A percentile compares a stretch with the other conserved stretches of the same genome.
phyloP scores from a whole-genome alignment of 2,113 vertebrate genomes.

The Heptranchias perlo region DNA sequence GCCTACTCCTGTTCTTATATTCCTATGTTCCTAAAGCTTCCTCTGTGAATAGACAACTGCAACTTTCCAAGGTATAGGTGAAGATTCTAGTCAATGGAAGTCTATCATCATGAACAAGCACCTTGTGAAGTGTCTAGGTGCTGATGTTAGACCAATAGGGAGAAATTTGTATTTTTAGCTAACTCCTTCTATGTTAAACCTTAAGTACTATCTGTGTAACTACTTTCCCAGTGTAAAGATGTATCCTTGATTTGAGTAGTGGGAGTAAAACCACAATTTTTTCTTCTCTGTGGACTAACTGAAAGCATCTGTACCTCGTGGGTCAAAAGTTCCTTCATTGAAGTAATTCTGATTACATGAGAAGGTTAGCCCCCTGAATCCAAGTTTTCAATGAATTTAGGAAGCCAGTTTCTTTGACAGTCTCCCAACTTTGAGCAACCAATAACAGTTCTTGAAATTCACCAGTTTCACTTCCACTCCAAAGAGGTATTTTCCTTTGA shows the following conservation, averaged over 20 bases:
- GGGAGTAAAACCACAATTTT: not conserved
- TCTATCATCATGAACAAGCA: not conserved
- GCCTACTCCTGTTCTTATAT: too few relatives aligned
- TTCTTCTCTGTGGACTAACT: not conserved
- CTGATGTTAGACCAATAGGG: not conserved
- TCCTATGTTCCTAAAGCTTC: too few relatives aligned
- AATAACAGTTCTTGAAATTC: not conserved
- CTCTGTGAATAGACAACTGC: not conserved
- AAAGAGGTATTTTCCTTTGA: not conserved
- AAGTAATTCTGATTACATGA: not conserved
- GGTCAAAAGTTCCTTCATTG: not conserved
- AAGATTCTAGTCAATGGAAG: not conserved
- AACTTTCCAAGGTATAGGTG: not conserved
- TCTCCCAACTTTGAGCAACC: not conserved
- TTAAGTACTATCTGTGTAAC: not conserved
- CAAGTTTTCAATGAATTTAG: not conserved
- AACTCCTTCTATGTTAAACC: not conserved
- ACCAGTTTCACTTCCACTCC: not conserved
- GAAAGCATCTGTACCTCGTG: not conserved
- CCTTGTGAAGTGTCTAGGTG: not conserved
- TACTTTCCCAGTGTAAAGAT: not conserved
- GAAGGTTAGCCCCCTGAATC: not conserved
- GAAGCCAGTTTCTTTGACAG: not conserved
- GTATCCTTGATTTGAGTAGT: not conserved
- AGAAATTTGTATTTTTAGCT: not conserved